Conservation (phyloP, 1,140 invertebrate genomes). For the Dreissena polymorpha region DNA sequence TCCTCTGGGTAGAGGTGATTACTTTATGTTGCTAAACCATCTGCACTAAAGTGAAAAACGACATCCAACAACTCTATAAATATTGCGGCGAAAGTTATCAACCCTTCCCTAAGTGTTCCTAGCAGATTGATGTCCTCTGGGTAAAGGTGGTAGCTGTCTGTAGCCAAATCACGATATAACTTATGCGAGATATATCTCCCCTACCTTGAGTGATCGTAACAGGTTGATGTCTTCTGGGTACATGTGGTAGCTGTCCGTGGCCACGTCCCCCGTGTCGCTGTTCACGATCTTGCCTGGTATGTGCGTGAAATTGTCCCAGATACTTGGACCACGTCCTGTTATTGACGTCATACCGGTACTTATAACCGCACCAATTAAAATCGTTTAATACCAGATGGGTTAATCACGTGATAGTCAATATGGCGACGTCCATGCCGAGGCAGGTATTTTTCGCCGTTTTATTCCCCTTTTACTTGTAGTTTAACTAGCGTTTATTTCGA, state of each 20-base stretch:
- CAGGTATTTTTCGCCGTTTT: too few species aligned
- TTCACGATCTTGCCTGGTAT: conserved; percentile 80
- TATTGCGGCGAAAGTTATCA: too few species aligned
- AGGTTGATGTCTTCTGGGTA: conserved; percentile 85
- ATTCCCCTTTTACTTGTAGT: neutral
- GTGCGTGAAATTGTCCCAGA: conserved; percentile 83
- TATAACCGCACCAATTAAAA: neutral
- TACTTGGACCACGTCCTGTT: conserved; percentile 78
- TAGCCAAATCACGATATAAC: conserved; percentile 82
- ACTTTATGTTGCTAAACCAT: conserved; percentile 81
- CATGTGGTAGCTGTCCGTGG: conserved; percentile 86
- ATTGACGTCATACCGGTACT: neutral
- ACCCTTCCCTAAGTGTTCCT: conserved; percentile 77
- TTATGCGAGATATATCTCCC: too few species aligned
- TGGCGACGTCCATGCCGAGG: too few species aligned
- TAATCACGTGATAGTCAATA: too few species aligned
- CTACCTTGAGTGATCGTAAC: conserved; percentile 80
- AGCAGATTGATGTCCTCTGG: conserved; percentile 84
- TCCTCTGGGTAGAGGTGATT: conserved; percentile 86
- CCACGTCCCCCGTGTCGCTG: conserved; percentile 82
- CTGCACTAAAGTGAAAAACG: too few species aligned
- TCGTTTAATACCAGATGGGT: neutral
- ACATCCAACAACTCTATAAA: too few species aligned
- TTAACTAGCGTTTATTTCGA: too few species aligned
- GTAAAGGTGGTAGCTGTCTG: conserved; percentile 86